Conservation (phyloP, 2,888 invertebrate genomes). For the Morinoia aosen region DNA sequence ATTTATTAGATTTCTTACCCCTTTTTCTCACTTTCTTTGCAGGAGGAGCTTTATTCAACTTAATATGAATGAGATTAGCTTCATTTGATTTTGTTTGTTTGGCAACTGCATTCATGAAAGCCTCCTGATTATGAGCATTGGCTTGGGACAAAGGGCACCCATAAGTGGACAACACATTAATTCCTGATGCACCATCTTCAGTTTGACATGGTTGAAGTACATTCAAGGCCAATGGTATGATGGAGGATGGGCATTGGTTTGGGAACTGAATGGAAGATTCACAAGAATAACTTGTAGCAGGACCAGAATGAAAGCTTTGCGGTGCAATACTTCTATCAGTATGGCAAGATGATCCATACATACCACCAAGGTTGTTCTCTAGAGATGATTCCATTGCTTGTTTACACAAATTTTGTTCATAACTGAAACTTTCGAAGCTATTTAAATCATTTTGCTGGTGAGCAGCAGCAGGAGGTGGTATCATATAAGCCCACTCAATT, state of each 20-base stretch:
- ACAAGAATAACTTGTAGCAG: neutral
- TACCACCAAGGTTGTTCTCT: neutral
- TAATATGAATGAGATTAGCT: slow-evolving; percentile 32
- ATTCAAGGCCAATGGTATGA: neutral
- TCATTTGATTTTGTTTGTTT: slow-evolving; percentile 18
- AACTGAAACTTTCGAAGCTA: slow-evolving; percentile 20
- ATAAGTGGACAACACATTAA: neutral
- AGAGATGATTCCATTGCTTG: slow-evolving; percentile 33
- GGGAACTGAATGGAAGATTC: neutral
- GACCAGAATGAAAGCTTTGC: neutral
- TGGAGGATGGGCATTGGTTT: neutral
- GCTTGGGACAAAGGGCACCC: neutral
- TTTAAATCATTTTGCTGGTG: slow-evolving; percentile 24
- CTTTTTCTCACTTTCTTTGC: neutral
- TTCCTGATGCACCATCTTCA: too few species aligned
- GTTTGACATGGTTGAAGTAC: neutral
- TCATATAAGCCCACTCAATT: slow-evolving; percentile 30
- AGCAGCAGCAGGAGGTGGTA: slow-evolving; percentile 40
- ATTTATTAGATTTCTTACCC: slow-evolving; percentile 2
- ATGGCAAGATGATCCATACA: neutral
- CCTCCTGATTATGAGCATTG: slow-evolving; percentile 22
- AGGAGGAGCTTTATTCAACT: neutral
- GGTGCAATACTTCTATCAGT: neutral
- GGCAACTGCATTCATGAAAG: slow-evolving; percentile 11
- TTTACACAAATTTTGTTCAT: slow-evolving; percentile 31